These are phyloP conservation scores for Griposia aprilina DNA, from an alignment of 2,888 invertebrate species.

Conservation along the genomic window DNA sequence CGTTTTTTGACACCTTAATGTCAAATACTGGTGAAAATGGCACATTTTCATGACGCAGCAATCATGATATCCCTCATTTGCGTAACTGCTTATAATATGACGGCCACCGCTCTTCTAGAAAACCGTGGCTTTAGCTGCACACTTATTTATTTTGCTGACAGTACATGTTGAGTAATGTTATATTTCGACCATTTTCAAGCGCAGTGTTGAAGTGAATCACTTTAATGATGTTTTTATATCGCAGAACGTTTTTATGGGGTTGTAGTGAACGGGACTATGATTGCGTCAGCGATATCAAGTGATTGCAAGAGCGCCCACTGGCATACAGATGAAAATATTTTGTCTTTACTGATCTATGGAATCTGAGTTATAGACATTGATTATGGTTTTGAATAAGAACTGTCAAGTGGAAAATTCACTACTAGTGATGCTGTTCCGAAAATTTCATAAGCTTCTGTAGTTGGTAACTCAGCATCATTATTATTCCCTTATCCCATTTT, in stretches of 20 bases:
- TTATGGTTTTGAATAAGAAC: background rate
- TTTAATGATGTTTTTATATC: slow-evolving; percentile 56
- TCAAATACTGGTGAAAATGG: background rate
- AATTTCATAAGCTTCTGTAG: background rate
- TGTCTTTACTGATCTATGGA: background rate
- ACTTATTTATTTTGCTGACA: background rate
- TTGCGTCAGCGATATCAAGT: background rate
- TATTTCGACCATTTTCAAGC: slow-evolving; percentile 38
- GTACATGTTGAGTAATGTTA: slow-evolving; percentile 48
- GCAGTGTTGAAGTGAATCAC: slow-evolving; percentile 46
- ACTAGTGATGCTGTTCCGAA: background rate
- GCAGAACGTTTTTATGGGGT: slow-evolving; percentile 19
- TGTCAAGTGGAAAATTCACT: background rate
- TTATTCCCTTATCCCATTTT: background rate
- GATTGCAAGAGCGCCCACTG: background rate
- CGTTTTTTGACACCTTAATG: background rate
- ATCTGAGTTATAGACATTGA: background rate
- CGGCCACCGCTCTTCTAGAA: background rate
- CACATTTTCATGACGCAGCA: background rate
- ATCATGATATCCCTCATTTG: background rate
- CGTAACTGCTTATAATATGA: background rate
- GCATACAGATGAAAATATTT: background rate
- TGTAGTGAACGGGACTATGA: background rate
- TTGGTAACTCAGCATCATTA: background rate
- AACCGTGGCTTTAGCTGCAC: background rate